Evolutionary conservation across 2,113 vertebrate species (phyloP), one percentile per base, ranked within the genome.

Genomic region (Anolis carolinensis): DNA sequence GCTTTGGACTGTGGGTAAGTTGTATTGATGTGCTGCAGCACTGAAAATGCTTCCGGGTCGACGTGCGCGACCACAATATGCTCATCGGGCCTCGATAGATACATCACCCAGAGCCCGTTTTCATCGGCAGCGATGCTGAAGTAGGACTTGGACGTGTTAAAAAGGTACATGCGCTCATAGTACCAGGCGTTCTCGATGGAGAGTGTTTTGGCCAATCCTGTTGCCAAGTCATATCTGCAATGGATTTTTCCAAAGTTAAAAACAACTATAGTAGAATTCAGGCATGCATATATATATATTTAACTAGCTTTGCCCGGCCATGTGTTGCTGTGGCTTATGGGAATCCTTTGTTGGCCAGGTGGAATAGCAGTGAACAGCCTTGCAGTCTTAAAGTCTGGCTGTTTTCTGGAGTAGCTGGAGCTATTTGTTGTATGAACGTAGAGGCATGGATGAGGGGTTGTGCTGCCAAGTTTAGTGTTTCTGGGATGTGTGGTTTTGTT

Each of bases 41-140:
- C 92, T 0, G 97, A 97, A 93, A 99, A 99, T 0, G 90, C 97
- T 80, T 97, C 97, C 89, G 97, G 97, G 0, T 99, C 97, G 72
- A 99, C 30, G 14, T 95, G 97, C 10, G 98, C 98, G 2, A 99
- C 98, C n/a, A 96, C 96, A 27, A 99, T 97, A 86, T 94, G 98
- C 13, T 98, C 97, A 0, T 99, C 98, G 0, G 85, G 30, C 23
- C 94, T 97, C 0, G 98, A 98, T 25, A 97, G 98, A 7, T 98
- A 99, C 88, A 99, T 97, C 62, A 99, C 93, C 99, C 99, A 99
- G 67, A 99, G 89, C 4, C 97, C 97, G 39, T 97, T 97, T 92
- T 99, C 98, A 23, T 99, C 99, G 7, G 94, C 96, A 1, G 98
- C 97, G n/a, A 99, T 1, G 20, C 98, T 99, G 95, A 99, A 99